Evolutionary conservation across 2,113 vertebrate genomes (phyloP).

Genomic region (Calyptomena viridis): DNA sequence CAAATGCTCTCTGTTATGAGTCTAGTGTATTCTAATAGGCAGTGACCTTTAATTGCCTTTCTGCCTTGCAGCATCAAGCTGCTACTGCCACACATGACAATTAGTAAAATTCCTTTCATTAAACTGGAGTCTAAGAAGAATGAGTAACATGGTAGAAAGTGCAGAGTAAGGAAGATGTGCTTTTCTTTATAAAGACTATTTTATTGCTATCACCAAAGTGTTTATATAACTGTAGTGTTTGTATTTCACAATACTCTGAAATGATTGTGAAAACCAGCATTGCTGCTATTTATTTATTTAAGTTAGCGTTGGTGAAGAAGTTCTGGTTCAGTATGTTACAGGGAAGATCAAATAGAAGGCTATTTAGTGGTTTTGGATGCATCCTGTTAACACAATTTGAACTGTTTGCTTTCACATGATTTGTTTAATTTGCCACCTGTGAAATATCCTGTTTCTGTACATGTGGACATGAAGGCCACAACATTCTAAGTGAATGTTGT

Average conservation of each 20-base stretch:
- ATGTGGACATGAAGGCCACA: background rate
- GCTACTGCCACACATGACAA: background rate
- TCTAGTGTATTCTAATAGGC: background rate
- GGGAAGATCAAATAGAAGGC: background rate
- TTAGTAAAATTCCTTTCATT: background rate
- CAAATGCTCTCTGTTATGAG: background rate
- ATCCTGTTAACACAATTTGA: background rate
- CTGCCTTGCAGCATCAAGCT: background rate
- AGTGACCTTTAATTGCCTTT: background rate
- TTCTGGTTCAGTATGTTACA: background rate
- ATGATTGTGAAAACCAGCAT: background rate
- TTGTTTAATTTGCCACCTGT: background rate
- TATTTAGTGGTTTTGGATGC: background rate
- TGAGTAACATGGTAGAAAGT: background rate
- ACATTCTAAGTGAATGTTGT: background rate
- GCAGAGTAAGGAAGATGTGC: background rate
- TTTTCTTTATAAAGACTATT: background rate
- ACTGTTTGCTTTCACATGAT: background rate
- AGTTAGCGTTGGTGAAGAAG: background rate
- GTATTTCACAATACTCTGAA: background rate
- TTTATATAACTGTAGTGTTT: background rate
- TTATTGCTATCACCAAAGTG: background rate
- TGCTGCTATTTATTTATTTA: background rate
- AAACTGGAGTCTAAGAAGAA: background rate
- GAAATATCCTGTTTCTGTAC: background rate